These are phyloP conservation scores for Siderastrea radians DNA, from an alignment of 92 coral and sea anemone species.

Conservation along the genomic window DNA sequence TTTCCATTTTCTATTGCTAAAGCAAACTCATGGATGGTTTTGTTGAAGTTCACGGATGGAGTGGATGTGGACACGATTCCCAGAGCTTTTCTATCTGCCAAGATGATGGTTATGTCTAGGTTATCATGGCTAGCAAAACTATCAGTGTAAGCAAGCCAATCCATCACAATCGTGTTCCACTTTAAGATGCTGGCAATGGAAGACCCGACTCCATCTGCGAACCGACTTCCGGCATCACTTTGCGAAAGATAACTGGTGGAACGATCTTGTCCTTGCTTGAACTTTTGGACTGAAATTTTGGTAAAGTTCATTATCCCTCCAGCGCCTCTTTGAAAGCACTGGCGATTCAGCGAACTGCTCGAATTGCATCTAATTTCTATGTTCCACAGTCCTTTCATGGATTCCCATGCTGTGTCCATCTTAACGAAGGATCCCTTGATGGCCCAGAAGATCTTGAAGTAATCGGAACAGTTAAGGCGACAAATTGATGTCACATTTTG, in stretches of 20 bases:
- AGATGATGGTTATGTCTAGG: constrained; percentile 25
- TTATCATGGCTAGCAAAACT: not conserved
- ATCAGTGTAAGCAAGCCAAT: constrained; percentile 57
- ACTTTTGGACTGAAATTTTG: constrained; percentile 21
- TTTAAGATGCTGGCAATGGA: constrained; percentile 44
- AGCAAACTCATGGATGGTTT: constrained; percentile 45
- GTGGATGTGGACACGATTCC: constrained; percentile 14
- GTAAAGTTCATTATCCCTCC: constrained; percentile 12
- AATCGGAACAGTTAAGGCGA: not conserved
- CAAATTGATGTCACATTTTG: not conserved
- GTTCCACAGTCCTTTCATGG: constrained; percentile 26
- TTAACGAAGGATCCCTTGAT: not conserved
- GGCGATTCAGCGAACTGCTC: not conserved
- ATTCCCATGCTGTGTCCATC: constrained; percentile 13
- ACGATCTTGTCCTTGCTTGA: constrained; percentile 14
- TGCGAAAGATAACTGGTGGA: constrained; percentile 45
- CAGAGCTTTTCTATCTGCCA: constrained; percentile 63
- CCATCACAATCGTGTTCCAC: constrained; percentile 64
- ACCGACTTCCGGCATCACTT: constrained; percentile 56
- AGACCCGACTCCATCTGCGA: constrained; percentile 57
- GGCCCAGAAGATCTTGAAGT: constrained; percentile 23
- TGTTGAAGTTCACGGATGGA: constrained; percentile 34
- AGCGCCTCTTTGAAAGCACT: not conserved
- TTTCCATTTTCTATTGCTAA: constrained; percentile 44
- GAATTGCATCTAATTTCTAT: not conserved